phyloP scores from a whole-genome alignment of 1,140 invertebrate genomes.

The Octopus bimaculoides region DNA sequence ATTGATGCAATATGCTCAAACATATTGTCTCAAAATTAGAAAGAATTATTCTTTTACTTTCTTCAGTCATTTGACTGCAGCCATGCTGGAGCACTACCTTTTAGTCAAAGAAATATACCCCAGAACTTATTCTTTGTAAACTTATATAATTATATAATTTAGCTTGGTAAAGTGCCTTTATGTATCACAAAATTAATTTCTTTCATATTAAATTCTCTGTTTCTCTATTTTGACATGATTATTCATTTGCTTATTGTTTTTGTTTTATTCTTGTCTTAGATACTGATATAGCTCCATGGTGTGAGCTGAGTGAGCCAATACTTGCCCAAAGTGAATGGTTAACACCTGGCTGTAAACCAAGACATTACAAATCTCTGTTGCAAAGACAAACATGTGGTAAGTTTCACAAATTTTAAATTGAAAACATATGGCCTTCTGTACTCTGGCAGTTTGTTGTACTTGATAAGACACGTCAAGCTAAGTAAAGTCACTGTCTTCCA shows the following conservation, averaged over 20 bases:
- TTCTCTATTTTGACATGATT: no score
- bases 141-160: no score
- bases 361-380: constrained; percentile 71
- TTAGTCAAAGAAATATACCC: no score
- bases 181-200: no score
- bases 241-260: neutral
- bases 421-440: neutral
- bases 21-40: no score
- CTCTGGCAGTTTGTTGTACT: neutral
- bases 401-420: neutral
- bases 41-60: no score
- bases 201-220: no score
- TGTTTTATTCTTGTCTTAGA: constrained; percentile 23
- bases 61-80: no score
- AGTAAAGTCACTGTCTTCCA: neutral
- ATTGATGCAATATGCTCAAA: no score
- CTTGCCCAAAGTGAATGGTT: constrained; percentile 63
- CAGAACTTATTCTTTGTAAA: no score
- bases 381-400: constrained; percentile 68
- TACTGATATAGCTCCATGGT: constrained; percentile 41
- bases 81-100: no score
- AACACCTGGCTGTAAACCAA: constrained; percentile 69
- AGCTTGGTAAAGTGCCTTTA: no score
- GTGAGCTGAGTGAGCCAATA: constrained; percentile 35
- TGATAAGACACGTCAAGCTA: neutral